Percentiles rank a stretch among this genome's conserved stretches.
These are phyloP conservation scores for Pammene aurita DNA, from an alignment of 2,888 invertebrate species.

Conservation along the genomic window DNA sequence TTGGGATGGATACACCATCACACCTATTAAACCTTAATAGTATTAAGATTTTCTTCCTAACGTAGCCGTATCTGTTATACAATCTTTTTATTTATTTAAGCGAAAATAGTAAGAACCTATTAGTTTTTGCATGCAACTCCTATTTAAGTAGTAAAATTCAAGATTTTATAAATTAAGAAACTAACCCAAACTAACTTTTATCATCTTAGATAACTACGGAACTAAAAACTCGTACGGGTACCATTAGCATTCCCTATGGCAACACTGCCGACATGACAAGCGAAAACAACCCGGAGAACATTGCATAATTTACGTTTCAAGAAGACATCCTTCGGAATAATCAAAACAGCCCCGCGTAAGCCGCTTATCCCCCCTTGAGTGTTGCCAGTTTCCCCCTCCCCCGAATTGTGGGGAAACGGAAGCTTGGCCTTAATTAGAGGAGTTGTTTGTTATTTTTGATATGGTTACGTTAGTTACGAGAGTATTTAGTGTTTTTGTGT, in stretches of 20 bases:
- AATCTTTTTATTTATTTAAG: no score
- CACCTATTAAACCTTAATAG: no score
- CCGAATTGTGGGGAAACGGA: constrained; percentile 62
- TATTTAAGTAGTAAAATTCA: no score
- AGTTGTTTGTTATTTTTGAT: constrained; percentile 66
- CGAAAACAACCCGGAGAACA: constrained; percentile 48
- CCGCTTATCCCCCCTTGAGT: constrained; percentile 64
- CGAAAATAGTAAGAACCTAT: no score
- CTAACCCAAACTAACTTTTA: neutral
- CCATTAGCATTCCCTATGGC: constrained; percentile 41
- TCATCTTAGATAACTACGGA: constrained; percentile 11
- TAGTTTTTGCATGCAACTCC: no score
- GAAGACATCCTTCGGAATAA: constrained; percentile 82
- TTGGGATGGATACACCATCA: no score
- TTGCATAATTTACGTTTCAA: constrained; percentile 81
- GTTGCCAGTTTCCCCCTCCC: constrained; percentile 50
- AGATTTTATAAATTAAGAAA: no score
- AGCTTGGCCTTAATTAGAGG: constrained; percentile 80
- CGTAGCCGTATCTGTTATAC: no score
- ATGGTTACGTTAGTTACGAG: constrained; percentile 45
- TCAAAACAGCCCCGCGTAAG: constrained; percentile 79
- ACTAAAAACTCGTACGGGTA: constrained; percentile 20
- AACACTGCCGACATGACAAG: constrained; percentile 40
- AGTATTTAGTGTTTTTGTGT: constrained; percentile 24
- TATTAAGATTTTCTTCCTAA: no score